Evolutionary conservation across 2,113 vertebrate genomes (phyloP).

Genomic region (Clarias gariepinus): DNA sequence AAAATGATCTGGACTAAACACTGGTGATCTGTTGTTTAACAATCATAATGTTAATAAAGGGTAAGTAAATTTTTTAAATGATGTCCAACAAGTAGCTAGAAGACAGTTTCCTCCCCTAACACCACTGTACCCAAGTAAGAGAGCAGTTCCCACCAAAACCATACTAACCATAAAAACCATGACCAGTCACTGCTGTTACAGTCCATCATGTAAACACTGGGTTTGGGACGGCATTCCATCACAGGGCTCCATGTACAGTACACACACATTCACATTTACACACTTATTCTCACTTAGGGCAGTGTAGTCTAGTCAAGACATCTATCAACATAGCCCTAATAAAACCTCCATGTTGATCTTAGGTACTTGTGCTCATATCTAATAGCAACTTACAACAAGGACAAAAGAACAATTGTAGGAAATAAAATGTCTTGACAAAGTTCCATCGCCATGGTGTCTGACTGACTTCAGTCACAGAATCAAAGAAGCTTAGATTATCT

Average conservation of each 20-base stretch:
- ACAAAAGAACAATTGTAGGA: neutral
- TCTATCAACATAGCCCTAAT: neutral
- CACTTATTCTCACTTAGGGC: neutral
- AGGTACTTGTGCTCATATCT: neutral
- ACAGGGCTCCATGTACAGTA: neutral
- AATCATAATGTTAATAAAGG: no score
- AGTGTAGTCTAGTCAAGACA: neutral
- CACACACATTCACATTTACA: neutral
- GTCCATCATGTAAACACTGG: no score
- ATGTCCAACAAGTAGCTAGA: no score
- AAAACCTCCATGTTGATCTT: neutral
- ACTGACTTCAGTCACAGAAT: neutral
- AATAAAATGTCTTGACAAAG: neutral
- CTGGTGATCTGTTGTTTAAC: no score
- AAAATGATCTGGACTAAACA: no score
- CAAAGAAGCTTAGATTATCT: neutral
- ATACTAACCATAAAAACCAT: neutral
- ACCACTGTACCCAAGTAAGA: no score
- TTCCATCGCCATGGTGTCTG: neutral
- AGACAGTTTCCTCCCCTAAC: no score
- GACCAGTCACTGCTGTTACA: no score
- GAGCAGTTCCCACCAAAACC: no score
- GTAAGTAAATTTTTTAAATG: no score
- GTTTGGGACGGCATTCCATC: neutral
- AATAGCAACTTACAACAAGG: neutral